These are phyloP conservation scores for Belgica antarctica DNA, from an alignment of 2,888 invertebrate genomes.

Conservation along the genomic window DNA sequence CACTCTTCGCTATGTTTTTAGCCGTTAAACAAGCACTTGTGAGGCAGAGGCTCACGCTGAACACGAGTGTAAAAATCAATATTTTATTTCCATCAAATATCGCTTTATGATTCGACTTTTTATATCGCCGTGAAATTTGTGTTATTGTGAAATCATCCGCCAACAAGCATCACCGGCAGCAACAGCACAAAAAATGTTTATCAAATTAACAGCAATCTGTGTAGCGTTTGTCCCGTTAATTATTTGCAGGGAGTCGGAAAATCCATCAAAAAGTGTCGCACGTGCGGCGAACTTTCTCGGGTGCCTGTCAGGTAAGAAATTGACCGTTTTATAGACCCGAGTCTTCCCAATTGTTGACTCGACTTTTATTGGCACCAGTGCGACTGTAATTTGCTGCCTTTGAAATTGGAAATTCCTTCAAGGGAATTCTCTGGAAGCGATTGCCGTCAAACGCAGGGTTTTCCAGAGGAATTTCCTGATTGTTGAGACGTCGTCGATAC, in stretches of 20 bases:
- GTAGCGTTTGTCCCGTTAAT: not conserved
- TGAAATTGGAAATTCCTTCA: not conserved
- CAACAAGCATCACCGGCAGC: too few relatives aligned
- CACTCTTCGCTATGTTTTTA: not conserved
- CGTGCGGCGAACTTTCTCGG: not conserved
- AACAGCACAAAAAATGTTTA: slow-evolving; percentile 13
- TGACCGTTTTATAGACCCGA: not conserved
- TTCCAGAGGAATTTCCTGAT: too few relatives aligned
- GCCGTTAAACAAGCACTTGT: not conserved
- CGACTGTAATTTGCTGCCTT: not conserved
- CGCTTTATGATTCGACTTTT: not conserved
- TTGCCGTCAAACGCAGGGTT: too few relatives aligned
- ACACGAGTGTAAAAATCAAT: not conserved
- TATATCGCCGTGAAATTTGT: not conserved
- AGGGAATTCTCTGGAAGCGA: too few relatives aligned
- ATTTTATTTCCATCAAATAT: not conserved
- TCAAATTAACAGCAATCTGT: not conserved
- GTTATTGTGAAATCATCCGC: not conserved
- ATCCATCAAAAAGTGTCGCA: not conserved
- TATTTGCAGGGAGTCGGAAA: not conserved
- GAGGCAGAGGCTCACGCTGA: not conserved
- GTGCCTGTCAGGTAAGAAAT: slow-evolving; percentile 16
- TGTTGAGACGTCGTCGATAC: too few relatives aligned
- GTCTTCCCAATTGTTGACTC: not conserved
- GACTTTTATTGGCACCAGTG: not conserved